Conservation (phyloP, 2,797 vertebrate species). For the Tragelaphus eurycerus region DNA sequence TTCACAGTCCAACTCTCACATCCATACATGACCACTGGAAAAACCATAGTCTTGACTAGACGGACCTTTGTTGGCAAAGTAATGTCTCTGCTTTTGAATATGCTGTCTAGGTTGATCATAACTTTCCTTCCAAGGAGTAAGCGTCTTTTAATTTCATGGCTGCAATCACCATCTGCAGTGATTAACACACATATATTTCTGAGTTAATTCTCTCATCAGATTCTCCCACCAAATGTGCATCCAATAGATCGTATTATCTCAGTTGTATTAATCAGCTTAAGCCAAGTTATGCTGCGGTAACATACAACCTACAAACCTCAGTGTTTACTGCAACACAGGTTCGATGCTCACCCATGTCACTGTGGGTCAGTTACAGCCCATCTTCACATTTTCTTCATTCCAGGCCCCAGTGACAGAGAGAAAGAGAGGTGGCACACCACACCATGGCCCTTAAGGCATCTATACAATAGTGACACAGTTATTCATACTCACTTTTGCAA, state of each 20-base stretch:
- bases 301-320: background rate
- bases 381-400: background rate
- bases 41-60: no score
- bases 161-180: no score
- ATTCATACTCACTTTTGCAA: background rate
- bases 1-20: no score
- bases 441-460: background rate
- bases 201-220: no score
- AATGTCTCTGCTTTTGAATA: no score
- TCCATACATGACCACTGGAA: no score
- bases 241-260: fast-evolving
- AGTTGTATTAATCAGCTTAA: background rate
- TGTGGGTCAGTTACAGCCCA: background rate
- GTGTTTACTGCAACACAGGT: background rate
- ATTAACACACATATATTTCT: no score
- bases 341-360: background rate
- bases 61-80: no score
- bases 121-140: no score
- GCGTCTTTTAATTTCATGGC: no score
- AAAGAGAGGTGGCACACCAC: background rate
- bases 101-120: no score
- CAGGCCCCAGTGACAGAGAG: background rate
- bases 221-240: no score
- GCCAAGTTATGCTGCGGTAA: background rate
- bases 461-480: background rate